Conservation (phyloP, 1,140 invertebrate genomes). For the Drosophila chauvacae region DNA sequence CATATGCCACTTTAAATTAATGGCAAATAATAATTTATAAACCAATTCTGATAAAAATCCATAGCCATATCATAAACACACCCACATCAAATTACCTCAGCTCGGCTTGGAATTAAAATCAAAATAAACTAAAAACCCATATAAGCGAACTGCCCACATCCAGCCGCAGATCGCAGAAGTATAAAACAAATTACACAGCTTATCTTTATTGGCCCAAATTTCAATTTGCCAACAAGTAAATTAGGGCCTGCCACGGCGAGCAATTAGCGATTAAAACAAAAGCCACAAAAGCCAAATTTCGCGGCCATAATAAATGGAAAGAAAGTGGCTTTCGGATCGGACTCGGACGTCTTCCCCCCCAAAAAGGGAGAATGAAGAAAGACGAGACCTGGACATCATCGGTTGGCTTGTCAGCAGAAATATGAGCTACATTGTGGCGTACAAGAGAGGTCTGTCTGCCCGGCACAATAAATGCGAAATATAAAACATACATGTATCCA, state of each 20-base stretch:
- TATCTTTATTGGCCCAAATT: conserved; percentile 74
- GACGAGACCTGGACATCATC: conserved; percentile 30
- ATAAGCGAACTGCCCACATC: conserved; percentile 28
- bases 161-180: neutral
- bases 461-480: conserved; percentile 44
- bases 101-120: conserved; percentile 42
- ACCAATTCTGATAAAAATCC: conserved; percentile 44
- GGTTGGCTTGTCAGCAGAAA: conserved; percentile 45
- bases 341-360: neutral
- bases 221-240: conserved; percentile 74
- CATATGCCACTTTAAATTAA: conserved; percentile 41
- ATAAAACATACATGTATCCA: conserved; percentile 45
- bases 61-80: conserved; percentile 55
- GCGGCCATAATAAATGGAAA: conserved; percentile 39
- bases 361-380: conserved; percentile 27
- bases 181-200: conserved; percentile 67
- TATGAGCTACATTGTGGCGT: conserved; percentile 45
- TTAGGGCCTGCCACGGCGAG: conserved; percentile 63
- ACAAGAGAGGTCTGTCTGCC: conserved; percentile 24
- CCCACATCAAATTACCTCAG: conserved; percentile 59
- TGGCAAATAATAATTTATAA: conserved; percentile 40
- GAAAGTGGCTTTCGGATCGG: conserved; percentile 36
- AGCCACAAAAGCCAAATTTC: conserved; percentile 34
- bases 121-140: conserved; percentile 21
- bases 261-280: conserved; percentile 70